Base-by-base conservation (phyloP, 2,888 invertebrate genomes). In the Tetragnatha montana region DNA sequence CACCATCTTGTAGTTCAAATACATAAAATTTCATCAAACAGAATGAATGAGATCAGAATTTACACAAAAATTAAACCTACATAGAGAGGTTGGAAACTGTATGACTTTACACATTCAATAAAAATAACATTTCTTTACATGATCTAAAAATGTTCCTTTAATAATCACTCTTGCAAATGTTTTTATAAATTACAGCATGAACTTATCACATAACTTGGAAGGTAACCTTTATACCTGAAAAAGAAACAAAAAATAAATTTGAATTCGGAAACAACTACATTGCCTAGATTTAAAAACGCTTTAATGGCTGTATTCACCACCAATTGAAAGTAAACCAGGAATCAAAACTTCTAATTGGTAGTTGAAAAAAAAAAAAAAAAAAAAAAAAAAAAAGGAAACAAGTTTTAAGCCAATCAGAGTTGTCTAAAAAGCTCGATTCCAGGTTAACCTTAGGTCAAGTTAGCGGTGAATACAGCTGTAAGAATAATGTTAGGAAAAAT, bases 191-290 rank as follows among this genome's bases (percentile, higher is more conserved):
- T 49, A 81, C 69, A 73, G 74, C 82, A 85, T 85, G 85, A 83
- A 85, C 85, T 78, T 85, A 85, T 85, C 85, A 85, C 85, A 85
- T 78, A 35, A 76, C 50, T 81, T 68, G 50, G 49, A 78, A 85
- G 85, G n/a, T 85, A 68, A 49, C 70, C 85, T 81, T 74, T n/a
- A 81, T 69, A 47, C 68, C 81, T 81, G 50, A 51, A 78, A 76
- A 68, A 75, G 68, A 84, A 19, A 70, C 35, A 47, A 10, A 49
- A 78, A 22, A 78, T 6, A 49, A 79, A 85, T 50, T 22, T 14
- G 2, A 76, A 1, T 35, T 6, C 19, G 8, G 19, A 17, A 50
- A 78, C n/a, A n/a, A 49, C n/a, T n/a, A n/a, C 7, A 78, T 22
- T 50, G 17, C 19, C 8, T 35, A 35, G 68, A 22, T 50, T 70